Base-by-base conservation (phyloP, 2,888 invertebrate genomes). In the Idaea straminata region DNA sequence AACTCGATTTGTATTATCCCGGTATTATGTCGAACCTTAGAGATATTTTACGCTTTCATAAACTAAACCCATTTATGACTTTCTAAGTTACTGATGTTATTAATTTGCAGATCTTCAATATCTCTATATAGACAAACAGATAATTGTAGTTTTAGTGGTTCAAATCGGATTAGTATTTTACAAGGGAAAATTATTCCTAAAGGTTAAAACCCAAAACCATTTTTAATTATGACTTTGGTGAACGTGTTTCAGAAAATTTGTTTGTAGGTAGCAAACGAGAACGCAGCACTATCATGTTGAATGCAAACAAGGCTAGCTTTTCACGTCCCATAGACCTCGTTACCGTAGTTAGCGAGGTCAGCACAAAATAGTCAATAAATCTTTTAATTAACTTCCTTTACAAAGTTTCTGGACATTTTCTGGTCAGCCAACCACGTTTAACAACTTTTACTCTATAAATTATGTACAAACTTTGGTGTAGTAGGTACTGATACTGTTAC, bases 171-270 rank as follows among this genome's bases (percentile, higher is more conserved):
- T 62, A 63, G 61, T 61, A 64, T 66, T 65, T 68, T 63, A 61
- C 62, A 57, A 62, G 15, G 68, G 70, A 74, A 69, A 72, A 63
- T 75, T 75, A 74, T 72, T 69, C 69, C 71, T 66, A 63, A 70
- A 67, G 64, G 67, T 66, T 67, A 64, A 62, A 66, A 62, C 61
- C 68, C 68, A 69, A 64, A 72, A 72, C 71, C 65, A 70, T 71
- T 77, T 73, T 73, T 70, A 72, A 7, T 66, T 63, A 74, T 34
- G 63, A 72, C 73, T 74, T 71, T 72, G 68, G 67, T 68, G 66
- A 72, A 68, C 76, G 74, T 75, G 78, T 80, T 79, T 81, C 81
- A 72, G 77, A 74, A 80, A 82, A 84, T 81, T 82, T 77, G 69
- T 74, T 77, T 73, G 74, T 76, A 70, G 73, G 75, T 71, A 63